Evolutionary conservation across 2,888 invertebrate genomes (phyloP).

Genomic region (Physocephala rufipes): DNA sequence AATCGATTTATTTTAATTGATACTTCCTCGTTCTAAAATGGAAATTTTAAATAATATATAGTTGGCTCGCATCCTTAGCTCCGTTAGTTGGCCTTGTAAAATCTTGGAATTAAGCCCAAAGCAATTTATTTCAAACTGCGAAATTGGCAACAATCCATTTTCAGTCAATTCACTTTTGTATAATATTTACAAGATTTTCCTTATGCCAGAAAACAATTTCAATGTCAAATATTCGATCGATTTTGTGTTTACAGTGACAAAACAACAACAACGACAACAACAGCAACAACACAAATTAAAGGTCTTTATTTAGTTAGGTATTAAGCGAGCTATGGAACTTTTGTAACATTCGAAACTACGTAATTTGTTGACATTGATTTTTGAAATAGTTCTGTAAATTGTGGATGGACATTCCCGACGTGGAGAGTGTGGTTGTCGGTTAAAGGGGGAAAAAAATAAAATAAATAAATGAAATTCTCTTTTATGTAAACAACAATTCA

Average conservation of each 20-base stretch:
- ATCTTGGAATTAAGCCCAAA: neutral
- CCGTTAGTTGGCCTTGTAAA: neutral
- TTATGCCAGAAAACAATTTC: constrained; percentile 15
- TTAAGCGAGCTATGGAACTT: neutral
- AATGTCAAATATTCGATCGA: constrained; percentile 22
- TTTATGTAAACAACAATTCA: too few species aligned
- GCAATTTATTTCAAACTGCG: neutral
- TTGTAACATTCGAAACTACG: neutral
- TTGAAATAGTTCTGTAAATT: neutral
- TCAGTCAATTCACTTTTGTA: neutral
- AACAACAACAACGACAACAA: neutral
- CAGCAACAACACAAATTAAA: neutral
- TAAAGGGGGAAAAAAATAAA: too few species aligned
- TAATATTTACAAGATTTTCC: neutral
- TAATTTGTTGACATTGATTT: constrained; percentile 9
- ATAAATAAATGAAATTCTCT: too few species aligned
- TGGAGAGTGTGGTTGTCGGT: too few species aligned
- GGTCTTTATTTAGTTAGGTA: constrained; percentile 7
- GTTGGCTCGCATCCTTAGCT: neutral
- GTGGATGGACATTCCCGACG: too few species aligned
- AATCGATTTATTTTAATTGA: too few species aligned
- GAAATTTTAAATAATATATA: neutral
- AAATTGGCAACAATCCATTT: constrained; percentile 4
- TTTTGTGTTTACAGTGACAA: neutral
- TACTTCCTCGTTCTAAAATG: too few species aligned